Conservation (phyloP, 2,113 vertebrate genomes). For the Prionailurus bengalensis region DNA sequence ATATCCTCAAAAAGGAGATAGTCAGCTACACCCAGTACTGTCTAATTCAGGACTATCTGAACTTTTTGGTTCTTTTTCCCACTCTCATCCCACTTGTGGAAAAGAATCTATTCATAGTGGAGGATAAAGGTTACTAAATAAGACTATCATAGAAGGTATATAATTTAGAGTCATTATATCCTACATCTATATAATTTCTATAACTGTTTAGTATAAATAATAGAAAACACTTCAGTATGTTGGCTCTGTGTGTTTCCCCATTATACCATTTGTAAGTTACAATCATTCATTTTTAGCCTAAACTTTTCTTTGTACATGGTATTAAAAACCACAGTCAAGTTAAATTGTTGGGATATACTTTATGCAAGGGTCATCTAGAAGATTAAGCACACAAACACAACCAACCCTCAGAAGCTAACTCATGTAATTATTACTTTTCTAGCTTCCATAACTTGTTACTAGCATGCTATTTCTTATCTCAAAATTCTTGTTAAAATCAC, state of each 20-base stretch:
- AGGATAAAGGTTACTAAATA: conserved; percentile 79
- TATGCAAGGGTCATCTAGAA: conserved; percentile 42
- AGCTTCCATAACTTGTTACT: conserved; percentile 52
- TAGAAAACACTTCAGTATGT: conserved; percentile 82
- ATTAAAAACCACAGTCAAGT: conserved; percentile 80
- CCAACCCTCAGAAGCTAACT: conserved; percentile 56
- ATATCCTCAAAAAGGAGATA: background rate
- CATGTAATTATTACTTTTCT: conserved; percentile 15
- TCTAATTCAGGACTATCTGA: conserved; percentile 41
- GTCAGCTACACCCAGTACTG: background rate
- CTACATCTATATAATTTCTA: conserved; percentile 79
- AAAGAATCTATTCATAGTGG: conserved; percentile 74
- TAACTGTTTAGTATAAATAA: conserved; percentile 84
- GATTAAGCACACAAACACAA: conserved; percentile 9
- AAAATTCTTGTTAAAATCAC: conserved; percentile 47
- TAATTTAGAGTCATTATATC: conserved; percentile 76
- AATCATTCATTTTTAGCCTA: conserved; percentile 82
- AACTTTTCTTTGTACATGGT: conserved; percentile 75
- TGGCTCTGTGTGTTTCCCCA: conserved; percentile 80
- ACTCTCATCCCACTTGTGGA: conserved; percentile 34
- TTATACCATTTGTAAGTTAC: conserved; percentile 82
- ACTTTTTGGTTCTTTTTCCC: conserved; percentile 62
- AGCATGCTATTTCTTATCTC: conserved; percentile 43
- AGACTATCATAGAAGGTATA: conserved; percentile 75
- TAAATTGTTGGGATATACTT: conserved; percentile 51